These are phyloP conservation scores for Aptenodytes patagonicus DNA, from an alignment of 2,113 vertebrate genomes.

Conservation along the genomic window DNA sequence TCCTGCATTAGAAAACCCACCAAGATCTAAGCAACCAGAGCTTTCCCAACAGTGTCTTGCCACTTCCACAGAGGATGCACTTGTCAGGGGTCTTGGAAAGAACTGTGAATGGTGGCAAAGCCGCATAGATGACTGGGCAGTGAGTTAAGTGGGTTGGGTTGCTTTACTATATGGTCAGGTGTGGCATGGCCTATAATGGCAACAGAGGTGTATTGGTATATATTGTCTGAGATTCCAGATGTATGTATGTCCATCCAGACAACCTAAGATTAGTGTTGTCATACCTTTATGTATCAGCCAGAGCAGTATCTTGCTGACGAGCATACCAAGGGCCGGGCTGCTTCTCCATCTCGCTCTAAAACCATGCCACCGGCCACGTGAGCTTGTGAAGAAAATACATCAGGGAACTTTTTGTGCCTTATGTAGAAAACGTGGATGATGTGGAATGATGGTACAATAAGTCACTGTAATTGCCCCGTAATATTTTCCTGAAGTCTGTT, in stretches of 20 bases:
- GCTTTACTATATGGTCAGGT: background rate
- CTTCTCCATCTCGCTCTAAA: background rate
- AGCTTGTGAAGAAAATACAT: background rate
- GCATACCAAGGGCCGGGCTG: background rate
- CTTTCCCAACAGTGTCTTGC: background rate
- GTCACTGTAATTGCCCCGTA: background rate
- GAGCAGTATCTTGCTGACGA: background rate
- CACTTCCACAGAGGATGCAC: background rate
- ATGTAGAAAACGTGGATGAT: background rate
- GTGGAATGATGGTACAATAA: background rate
- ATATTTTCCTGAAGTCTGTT: background rate
- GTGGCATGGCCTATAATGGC: background rate
- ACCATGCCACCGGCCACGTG: background rate
- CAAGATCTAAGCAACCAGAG: background rate
- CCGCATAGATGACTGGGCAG: background rate
- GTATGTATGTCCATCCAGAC: background rate
- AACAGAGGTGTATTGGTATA: background rate
- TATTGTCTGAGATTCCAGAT: background rate
- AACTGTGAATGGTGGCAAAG: background rate
- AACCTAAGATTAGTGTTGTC: background rate
- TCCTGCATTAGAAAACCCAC: background rate
- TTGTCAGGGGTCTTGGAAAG: background rate
- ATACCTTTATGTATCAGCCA: background rate
- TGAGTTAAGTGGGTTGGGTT: background rate
- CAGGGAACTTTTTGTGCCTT: background rate